phyloP scores from a whole-genome alignment of 2,797 vertebrate species.

The Garrulus glandarius region DNA sequence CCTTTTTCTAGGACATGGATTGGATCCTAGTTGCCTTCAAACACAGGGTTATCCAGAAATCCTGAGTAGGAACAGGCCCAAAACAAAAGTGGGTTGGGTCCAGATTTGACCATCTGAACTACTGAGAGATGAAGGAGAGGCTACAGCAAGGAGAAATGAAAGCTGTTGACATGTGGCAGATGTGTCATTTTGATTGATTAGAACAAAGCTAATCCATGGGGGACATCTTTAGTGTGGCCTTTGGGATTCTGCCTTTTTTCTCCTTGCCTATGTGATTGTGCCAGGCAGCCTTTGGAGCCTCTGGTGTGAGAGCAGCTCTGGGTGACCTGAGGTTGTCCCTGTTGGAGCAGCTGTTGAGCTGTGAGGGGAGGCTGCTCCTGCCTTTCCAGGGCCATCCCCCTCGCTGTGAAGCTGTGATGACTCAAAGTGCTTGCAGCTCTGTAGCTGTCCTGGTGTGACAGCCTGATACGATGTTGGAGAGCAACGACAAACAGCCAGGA shows the following conservation, averaged over 20 bases:
- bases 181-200: neutral
- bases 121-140: neutral
- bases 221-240: conserved; percentile 9
- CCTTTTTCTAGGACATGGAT: neutral
- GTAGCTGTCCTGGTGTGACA: neutral
- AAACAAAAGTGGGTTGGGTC: neutral
- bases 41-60: neutral
- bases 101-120: neutral
- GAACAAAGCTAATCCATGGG: neutral
- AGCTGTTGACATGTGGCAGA: conserved; percentile 7
- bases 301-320: neutral
- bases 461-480: neutral
- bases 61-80: neutral
- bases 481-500: neutral
- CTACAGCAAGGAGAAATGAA: neutral
- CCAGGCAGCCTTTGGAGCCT: neutral
- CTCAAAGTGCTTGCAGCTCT: neutral
- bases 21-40: neutral
- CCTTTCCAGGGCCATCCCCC: neutral
- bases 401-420: neutral
- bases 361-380: neutral
- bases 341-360: neutral
- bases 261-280: rapidly evolving
- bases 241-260: neutral
- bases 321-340: neutral